Evolutionary conservation across 2,888 invertebrate species (phyloP), one percentile per base, ranked within the genome.

Genomic region (Dasypogon diadema): DNA sequence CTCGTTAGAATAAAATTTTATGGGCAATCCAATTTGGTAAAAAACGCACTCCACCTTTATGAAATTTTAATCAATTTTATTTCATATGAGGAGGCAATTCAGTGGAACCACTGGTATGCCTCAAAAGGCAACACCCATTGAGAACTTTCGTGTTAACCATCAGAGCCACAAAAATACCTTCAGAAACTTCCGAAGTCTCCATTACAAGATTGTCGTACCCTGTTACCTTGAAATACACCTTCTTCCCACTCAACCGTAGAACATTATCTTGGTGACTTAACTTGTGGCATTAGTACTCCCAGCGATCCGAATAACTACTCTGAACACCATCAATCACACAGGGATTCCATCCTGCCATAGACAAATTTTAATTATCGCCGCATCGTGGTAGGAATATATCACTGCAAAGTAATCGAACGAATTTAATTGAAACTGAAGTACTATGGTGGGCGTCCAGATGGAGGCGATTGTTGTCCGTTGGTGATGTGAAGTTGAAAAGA

Each of bases 321-420:
- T 14, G 46, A 16, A n/a, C 14, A 10, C 58, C 30, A 58, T 58
- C 58, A 58, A 58, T 58, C 58, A 58, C 30, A 58, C 8, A 3
- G 30, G 30, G 30, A 8, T 30, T 8, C 30, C 30, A 30, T 30
- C 4, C 30, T 30, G 16, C 26, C 5, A 10, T 30, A 58, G 58
- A 34, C 26, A 55, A 10, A 58, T 58, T 58, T 58, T 58, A 58
- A 58, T 58, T 58, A 58, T 16, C 30, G 30, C 58, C 34, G 30
- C 58, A 24, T 56, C 58, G 58, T 30, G 16, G 30, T 16, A 30
- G 58, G 16, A 30, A 34, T 58, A 34, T 58, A 58, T 58, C 58
- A 58, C 58, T 16, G 58, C 30, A 30, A 58, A 30, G 30, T 30
- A 30, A 58, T 58, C 26, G 58, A 58, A 30, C 26, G 16, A 10